Conservation (phyloP, 2,113 vertebrate genomes). For the Nematolebias whitei region DNA sequence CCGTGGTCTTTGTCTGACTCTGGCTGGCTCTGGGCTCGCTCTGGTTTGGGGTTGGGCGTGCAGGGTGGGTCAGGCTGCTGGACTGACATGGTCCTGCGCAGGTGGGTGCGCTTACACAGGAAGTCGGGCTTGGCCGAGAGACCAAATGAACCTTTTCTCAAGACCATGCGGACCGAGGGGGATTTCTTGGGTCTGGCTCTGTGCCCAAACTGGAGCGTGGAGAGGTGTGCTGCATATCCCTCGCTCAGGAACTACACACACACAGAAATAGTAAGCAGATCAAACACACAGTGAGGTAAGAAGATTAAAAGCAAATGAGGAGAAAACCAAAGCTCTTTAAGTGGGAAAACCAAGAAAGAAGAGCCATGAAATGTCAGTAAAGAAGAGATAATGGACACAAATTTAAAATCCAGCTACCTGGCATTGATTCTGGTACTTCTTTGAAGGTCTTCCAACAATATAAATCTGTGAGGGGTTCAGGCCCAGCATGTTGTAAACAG, state of each 20-base stretch:
- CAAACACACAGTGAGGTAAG: too few species aligned
- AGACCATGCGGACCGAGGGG: conserved; percentile 90
- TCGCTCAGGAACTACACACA: conserved; percentile 90
- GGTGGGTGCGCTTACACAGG: conserved; percentile 93
- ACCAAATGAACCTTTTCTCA: conserved; percentile 95
- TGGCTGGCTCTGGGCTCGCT: conserved; percentile 96
- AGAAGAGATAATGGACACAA: background rate
- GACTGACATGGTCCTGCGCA: conserved; percentile 95
- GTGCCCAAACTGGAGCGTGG: conserved; percentile 90
- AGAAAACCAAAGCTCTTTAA: background rate
- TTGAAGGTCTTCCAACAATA: conserved; percentile 94
- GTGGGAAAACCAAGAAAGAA: background rate
- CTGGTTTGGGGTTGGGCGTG: conserved; percentile 88
- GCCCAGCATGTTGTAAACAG: conserved; percentile 94
- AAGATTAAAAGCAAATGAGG: conserved; percentile 1
- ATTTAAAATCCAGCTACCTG: conserved; percentile 81
- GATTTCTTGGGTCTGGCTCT: conserved; percentile 93
- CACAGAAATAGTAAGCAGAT: conserved; percentile 7
- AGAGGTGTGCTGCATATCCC: conserved; percentile 94
- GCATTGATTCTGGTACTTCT: conserved; percentile 97
- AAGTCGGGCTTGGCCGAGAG: conserved; percentile 95
- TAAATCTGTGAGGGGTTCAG: conserved; percentile 93
- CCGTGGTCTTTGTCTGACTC: conserved; percentile 95
- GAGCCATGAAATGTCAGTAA: background rate
- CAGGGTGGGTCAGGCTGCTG: conserved; percentile 94